A percentile compares a stretch with the other conserved stretches of the same genome.
Evolutionary conservation across 2,888 invertebrate genomes (phyloP).

Genomic region (Andricus curvator): DNA sequence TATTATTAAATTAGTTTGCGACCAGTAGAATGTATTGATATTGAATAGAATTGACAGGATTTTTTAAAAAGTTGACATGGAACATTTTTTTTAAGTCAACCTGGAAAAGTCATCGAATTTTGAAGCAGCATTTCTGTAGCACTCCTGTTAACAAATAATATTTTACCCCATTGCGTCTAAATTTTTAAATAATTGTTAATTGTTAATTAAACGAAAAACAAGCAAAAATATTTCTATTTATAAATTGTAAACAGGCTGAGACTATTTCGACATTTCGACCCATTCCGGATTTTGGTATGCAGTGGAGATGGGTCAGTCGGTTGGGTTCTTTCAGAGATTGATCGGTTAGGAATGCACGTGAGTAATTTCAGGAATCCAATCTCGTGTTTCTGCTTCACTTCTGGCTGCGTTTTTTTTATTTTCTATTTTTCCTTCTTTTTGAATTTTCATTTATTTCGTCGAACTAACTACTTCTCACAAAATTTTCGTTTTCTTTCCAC

Average conservation of each 20-base stretch:
- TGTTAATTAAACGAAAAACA: not conserved
- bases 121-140: too few species aligned
- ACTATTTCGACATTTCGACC: conserved; percentile 96
- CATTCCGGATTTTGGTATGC: conserved; percentile 96
- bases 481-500: conserved; percentile 16
- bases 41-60: too few species aligned
- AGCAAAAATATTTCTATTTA: conserved; percentile 19
- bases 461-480: not conserved
- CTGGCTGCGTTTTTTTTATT: conserved; percentile 4
- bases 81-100: too few species aligned
- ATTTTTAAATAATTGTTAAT: not conserved
- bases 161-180: not conserved
- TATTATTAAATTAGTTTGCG: too few species aligned
- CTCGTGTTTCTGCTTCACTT: conserved; percentile 7
- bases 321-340: conserved; percentile 98
- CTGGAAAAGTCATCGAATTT: too few species aligned
- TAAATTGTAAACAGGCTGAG: conserved; percentile 81
- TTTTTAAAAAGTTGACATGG: too few species aligned
- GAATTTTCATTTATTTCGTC: not conserved
- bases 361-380: conserved; percentile 76
- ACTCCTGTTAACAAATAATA: not conserved
- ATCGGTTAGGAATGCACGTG: conserved; percentile 96
- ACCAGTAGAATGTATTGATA: too few species aligned
- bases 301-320: conserved; percentile 99
- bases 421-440: not conserved